phyloP scores from a whole-genome alignment of 2,888 invertebrate genomes.

The Malacosoma neustria region DNA sequence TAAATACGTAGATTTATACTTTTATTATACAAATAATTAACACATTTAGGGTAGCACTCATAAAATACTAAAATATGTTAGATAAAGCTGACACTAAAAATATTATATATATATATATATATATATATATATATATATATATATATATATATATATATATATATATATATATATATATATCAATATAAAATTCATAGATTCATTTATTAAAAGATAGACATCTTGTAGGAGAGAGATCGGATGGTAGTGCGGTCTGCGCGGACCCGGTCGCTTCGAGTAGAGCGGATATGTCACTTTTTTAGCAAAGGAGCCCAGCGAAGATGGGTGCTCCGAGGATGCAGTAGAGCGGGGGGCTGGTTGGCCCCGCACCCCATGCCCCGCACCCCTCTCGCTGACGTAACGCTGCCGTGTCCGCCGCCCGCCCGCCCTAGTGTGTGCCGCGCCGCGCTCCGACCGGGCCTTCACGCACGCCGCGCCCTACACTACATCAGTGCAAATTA shows the following conservation, averaged over 20 bases:
- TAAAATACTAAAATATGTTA: too few relatives aligned
- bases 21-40: too few relatives aligned
- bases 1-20: too few relatives aligned
- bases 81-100: too few relatives aligned
- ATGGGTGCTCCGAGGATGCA: conserved; percentile 63
- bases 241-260: conserved; percentile 20
- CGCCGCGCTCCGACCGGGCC: conserved; percentile 64
- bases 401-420: conserved; percentile 63
- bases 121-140: too few relatives aligned
- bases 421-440: conserved; percentile 71
- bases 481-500: conserved; percentile 58
- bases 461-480: conserved; percentile 52
- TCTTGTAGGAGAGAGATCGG: conserved; percentile 7
- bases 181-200: too few relatives aligned
- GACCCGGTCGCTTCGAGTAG: conserved; percentile 20
- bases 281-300: conserved; percentile 59
- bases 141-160: too few relatives aligned
- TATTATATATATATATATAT: too few relatives aligned
- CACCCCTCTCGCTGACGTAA: conserved; percentile 69
- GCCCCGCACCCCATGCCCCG: conserved; percentile 20
- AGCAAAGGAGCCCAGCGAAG: conserved; percentile 50
- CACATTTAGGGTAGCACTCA: too few relatives aligned
- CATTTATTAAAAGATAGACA: too few relatives aligned
- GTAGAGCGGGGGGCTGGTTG: conserved; percentile 52
- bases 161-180: too few relatives aligned